Evolutionary conservation across 2,888 invertebrate species (phyloP), one percentile per base, ranked within the genome.

Genomic region (Nomada ferruginata): DNA sequence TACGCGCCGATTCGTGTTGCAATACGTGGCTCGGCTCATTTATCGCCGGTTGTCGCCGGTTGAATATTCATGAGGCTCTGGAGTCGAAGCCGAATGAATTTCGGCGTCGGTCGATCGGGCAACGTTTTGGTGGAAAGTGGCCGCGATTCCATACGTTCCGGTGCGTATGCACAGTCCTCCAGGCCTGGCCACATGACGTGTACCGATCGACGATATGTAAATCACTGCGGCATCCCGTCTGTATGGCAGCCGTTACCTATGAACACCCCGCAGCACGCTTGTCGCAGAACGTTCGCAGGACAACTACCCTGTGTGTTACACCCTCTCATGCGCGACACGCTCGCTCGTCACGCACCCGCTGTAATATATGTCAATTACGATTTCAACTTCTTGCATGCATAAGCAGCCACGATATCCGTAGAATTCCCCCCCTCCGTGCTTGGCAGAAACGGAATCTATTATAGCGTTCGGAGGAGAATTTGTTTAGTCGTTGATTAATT

Each of bases 201-300:
- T 69, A 53, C 44, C 64, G 80, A 82, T 82, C 78, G 76, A 76
- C 73, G 83, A 85, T 88, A 88, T 88, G 87, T 85, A 88, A 87
- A 88, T 85, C 83, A 83, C 87, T 87, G 85, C 87, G 85, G 82
- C 77, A 82, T 84, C 81, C 83, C 77, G 80, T 75, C 80, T 78
- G 60, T 78, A 53, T 68, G 75, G 70, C 75, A 79, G 73, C 81
- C 75, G 69, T 84, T 85, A 70, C 71, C 74, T 83, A 81, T 75
- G 79, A 79, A 84, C 78, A 78, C 72, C 52, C 29, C 57, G 60
- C 57, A 59, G 65, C 68, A 81, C 71, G 75, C 81, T 76, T 82
- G 82, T 83, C 82, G 82, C 72, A 82, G 82, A 76, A 76, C 82
- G 44, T 53, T 82, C 82, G 82, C 73, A 83, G 83, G 83, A 82